phyloP scores from a whole-genome alignment of 1,140 invertebrate genomes.

The Papilio helenus region DNA sequence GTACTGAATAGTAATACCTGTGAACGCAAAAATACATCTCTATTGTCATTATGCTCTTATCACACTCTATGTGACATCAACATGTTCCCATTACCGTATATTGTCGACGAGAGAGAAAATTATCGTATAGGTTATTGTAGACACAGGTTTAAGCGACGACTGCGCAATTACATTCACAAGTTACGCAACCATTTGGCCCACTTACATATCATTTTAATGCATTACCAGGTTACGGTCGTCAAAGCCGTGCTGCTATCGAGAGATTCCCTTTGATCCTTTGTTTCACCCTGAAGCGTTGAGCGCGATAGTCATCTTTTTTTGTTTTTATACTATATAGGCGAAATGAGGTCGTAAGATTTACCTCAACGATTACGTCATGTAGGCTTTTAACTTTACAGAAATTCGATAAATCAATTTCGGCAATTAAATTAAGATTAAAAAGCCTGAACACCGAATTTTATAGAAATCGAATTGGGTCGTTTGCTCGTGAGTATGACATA shows the following conservation, averaged over 20 bases:
- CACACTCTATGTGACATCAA: too few relatives aligned
- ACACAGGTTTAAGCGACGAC: conserved; percentile 5
- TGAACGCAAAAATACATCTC: background rate
- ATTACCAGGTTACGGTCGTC: conserved; percentile 30
- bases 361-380: background rate
- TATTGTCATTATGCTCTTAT: background rate
- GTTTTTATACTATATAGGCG: background rate
- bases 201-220: conserved; percentile 37
- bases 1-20: background rate
- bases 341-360: background rate
- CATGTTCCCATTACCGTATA: background rate
- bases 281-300: background rate
- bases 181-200: conserved; percentile 33
- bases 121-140: background rate
- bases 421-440: too few relatives aligned
- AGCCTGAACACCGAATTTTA: background rate
- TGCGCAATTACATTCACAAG: conserved; percentile 32
- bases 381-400: background rate
- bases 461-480: background rate
- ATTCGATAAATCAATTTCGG: background rate
- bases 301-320: conserved; percentile 8
- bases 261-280: conserved; percentile 33
- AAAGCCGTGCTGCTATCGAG: background rate
- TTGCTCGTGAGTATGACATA: background rate
- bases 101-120: background rate